phyloP scores from a whole-genome alignment of 92 coral and sea anemone species.

The Chrysogorgia sp. region DNA sequence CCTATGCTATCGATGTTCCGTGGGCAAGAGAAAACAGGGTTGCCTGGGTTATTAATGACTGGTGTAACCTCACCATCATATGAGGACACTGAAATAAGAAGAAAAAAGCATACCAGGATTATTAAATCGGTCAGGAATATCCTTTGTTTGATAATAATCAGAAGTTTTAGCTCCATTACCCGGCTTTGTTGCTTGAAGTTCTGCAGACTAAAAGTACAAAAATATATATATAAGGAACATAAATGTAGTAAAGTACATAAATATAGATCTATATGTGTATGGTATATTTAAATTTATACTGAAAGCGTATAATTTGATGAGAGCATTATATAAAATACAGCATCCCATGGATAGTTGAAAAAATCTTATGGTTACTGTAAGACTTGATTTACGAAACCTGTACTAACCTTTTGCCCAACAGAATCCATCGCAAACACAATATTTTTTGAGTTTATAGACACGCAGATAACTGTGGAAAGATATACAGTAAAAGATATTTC shows the following conservation, averaged over 20 bases:
- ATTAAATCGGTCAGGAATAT: slow-evolving; percentile 94
- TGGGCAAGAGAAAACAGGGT: slow-evolving; percentile 94
- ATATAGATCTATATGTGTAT: not conserved
- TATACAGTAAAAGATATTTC: too few species aligned
- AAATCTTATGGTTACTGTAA: too few species aligned
- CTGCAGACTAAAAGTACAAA: slow-evolving; percentile 37
- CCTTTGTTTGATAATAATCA: slow-evolving; percentile 79
- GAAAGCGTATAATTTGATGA: too few species aligned
- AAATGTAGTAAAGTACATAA: too few species aligned
- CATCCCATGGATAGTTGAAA: too few species aligned
- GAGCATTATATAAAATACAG: too few species aligned
- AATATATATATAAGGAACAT: not conserved
- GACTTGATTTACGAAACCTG: not conserved
- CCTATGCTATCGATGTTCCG: slow-evolving; percentile 59
- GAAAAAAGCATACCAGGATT: slow-evolving; percentile 83
- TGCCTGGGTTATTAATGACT: slow-evolving; percentile 84
- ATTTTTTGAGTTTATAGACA: too few species aligned
- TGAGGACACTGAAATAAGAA: slow-evolving; percentile 31
- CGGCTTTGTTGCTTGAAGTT: slow-evolving; percentile 81
- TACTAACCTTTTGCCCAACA: not conserved
- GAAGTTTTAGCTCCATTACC: slow-evolving; percentile 97
- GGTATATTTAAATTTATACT: too few species aligned
- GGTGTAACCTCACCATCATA: slow-evolving; percentile 32
- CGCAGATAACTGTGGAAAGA: too few species aligned
- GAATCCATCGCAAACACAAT: not conserved